These are phyloP conservation scores for Pandion haliaetus DNA, from an alignment of 2,113 vertebrate genomes.

Conservation along the genomic window DNA sequence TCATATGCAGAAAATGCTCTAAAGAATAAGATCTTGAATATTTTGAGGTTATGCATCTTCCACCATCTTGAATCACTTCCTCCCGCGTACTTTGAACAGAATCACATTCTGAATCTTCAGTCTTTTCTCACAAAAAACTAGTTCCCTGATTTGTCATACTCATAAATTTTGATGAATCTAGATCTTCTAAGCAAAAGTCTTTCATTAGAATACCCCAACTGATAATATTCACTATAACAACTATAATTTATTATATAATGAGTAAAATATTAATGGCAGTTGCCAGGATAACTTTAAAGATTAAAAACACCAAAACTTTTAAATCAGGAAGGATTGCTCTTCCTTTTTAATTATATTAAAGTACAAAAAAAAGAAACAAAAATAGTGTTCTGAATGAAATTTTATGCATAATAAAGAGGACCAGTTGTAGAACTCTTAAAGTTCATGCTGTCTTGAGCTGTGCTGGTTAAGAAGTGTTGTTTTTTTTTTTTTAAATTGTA, in stretches of 20 bases:
- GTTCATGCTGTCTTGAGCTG: background rate
- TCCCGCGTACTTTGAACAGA: background rate
- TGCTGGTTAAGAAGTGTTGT: background rate
- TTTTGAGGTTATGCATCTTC: background rate
- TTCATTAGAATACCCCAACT: background rate
- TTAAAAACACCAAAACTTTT: background rate
- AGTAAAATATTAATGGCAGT: background rate
- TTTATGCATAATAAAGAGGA: background rate
- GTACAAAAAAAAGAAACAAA: background rate
- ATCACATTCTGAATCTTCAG: background rate
- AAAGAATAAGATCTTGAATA: background rate
- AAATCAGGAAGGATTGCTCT: background rate
- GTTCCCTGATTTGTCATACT: background rate
- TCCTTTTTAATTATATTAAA: background rate
- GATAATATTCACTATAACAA: background rate
- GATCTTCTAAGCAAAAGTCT: background rate
- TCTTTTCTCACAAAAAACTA: background rate
- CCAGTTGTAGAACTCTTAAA: background rate
- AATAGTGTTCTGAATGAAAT: background rate
- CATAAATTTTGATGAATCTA: background rate
- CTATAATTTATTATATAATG: background rate
- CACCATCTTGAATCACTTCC: background rate
- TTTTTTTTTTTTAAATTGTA: background rate
- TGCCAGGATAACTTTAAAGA: background rate
- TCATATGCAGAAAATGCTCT: background rate